These are phyloP conservation scores for Diaprepes abbreviatus DNA, from an alignment of 2,888 invertebrate genomes.

Conservation along the genomic window DNA sequence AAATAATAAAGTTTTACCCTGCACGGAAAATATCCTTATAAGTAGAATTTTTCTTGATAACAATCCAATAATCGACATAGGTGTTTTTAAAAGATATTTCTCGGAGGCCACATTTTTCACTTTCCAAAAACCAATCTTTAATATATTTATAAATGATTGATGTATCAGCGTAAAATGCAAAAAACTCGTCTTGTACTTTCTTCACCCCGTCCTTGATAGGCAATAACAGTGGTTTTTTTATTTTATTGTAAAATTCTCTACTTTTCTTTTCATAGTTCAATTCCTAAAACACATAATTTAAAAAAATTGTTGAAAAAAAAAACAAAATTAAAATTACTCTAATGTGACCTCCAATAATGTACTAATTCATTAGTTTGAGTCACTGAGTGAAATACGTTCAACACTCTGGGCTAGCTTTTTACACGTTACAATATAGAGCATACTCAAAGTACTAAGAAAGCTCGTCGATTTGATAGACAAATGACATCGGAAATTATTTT, in stretches of 20 bases:
- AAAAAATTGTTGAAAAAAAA: too few relatives aligned
- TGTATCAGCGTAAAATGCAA: constrained; percentile 78
- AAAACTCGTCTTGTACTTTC: constrained; percentile 73
- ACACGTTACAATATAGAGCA: too few relatives aligned
- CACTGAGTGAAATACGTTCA: too few relatives aligned
- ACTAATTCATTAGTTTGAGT: too few relatives aligned
- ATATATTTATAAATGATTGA: constrained; percentile 77
- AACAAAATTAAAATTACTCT: too few relatives aligned
- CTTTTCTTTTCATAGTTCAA: constrained; percentile 19
- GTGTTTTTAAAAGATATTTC: constrained; percentile 73
- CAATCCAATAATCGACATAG: constrained; percentile 70
- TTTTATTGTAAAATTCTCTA: constrained; percentile 62
- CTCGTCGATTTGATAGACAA: too few relatives aligned
- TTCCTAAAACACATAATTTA: constrained; percentile 23
- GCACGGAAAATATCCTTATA: constrained; percentile 72
- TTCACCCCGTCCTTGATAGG: constrained; percentile 73
- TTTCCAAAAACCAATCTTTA: constrained; percentile 76
- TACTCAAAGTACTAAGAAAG: too few relatives aligned
- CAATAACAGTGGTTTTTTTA: constrained; percentile 72
- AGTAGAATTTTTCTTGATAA: constrained; percentile 70
- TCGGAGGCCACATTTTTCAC: constrained; percentile 79
- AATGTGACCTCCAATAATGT: too few relatives aligned
- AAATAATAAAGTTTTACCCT: too few relatives aligned
- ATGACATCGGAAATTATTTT: too few relatives aligned
- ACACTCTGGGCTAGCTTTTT: too few relatives aligned